phyloP scores from a whole-genome alignment of 2,797 vertebrate genomes.

The Percopsis omiscomaycus region DNA sequence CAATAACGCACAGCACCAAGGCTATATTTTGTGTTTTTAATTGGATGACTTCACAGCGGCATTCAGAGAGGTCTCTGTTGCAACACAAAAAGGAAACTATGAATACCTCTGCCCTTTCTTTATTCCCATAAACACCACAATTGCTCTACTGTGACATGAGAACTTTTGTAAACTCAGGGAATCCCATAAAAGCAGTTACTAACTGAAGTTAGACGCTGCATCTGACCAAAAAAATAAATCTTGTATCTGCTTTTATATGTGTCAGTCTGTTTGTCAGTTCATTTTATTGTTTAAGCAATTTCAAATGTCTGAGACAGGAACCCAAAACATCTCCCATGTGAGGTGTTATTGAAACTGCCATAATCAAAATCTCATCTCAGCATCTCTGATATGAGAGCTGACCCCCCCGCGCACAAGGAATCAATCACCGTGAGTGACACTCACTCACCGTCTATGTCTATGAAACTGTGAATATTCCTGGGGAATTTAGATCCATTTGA shows the following conservation, averaged over 20 bases:
- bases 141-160: constrained; percentile 44
- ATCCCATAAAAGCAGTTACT: constrained; percentile 30
- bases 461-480: constrained; percentile 61
- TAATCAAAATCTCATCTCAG: constrained; percentile 80
- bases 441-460: constrained; percentile 45
- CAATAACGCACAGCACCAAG: constrained; percentile 64
- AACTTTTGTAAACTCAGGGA: constrained; percentile 52
- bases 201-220: constrained; percentile 17
- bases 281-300: constrained; percentile 66
- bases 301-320: constrained; percentile 61
- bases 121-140: constrained; percentile 61
- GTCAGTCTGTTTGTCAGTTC: constrained; percentile 45
- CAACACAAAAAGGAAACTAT: constrained; percentile 57
- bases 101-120: constrained; percentile 64
- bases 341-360: constrained; percentile 73
- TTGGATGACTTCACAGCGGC: constrained; percentile 62
- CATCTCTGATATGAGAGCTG: constrained; percentile 76
- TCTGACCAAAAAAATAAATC: constrained; percentile 11
- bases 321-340: constrained; percentile 73
- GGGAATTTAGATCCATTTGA: constrained; percentile 32
- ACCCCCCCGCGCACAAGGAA: constrained; percentile 72
- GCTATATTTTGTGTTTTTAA: constrained; percentile 74
- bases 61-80: constrained; percentile 60
- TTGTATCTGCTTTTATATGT: constrained; percentile 5
- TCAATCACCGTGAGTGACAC: constrained; percentile 80